Conservation (phyloP, 2,888 invertebrate genomes). For the Thumatha senex region DNA sequence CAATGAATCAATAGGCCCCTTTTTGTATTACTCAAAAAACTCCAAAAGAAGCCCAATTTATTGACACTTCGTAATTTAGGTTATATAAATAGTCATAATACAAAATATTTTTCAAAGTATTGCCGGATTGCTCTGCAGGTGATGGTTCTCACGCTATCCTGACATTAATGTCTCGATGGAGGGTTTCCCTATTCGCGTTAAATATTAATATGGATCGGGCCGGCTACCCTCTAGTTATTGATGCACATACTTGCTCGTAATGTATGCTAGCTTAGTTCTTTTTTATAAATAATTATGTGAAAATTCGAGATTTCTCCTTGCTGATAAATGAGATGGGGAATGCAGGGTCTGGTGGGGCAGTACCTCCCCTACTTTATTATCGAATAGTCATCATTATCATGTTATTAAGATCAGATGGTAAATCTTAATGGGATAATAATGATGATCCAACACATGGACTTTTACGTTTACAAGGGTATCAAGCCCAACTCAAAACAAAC, state of each 20-base stretch:
- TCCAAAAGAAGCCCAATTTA: not conserved
- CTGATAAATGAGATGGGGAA: no score
- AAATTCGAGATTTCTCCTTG: no score
- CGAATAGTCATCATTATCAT: no score
- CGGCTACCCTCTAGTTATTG: slow-evolving; percentile 33
- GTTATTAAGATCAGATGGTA: no score
- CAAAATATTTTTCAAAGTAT: slow-evolving; percentile 11
- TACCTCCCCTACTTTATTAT: no score
- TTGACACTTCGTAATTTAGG: slow-evolving; percentile 2
- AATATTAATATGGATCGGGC: slow-evolving; percentile 60
- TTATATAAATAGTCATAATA: slow-evolving; percentile 14
- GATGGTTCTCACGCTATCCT: slow-evolving; percentile 59
- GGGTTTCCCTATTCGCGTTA: slow-evolving; percentile 57
- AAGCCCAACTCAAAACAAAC: no score
- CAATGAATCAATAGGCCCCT: no score
- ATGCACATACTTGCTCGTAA: slow-evolving; percentile 20
- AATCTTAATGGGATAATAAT: no score
- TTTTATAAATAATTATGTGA: not conserved
- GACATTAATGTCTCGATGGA: slow-evolving; percentile 55
- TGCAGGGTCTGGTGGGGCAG: no score
- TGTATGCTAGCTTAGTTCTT: slow-evolving; percentile 17
- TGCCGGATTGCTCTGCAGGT: slow-evolving; percentile 42
- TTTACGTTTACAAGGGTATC: no score
- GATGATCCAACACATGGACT: no score
- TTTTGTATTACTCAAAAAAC: no score